Evolutionary conservation across 2,888 invertebrate genomes (phyloP), one percentile per base, ranked within the genome.

Genomic region (Hanleya hanleyi): DNA sequence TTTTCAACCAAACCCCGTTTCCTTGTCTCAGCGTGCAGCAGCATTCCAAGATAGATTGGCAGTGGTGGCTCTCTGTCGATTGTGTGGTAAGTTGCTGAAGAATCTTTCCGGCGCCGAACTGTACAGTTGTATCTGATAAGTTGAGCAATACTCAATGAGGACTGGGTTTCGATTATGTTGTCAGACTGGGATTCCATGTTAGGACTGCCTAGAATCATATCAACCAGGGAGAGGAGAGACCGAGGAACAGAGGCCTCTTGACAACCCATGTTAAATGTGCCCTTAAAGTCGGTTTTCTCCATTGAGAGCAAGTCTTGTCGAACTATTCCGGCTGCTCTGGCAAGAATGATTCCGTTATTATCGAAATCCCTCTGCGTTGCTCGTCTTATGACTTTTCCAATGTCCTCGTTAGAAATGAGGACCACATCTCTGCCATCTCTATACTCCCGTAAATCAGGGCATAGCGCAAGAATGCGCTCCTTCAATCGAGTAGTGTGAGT

Each of bases 1-100:
- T 18, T 15, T n/a, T 72, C 71, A n/a, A 72, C 38, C 57, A 72
- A 47, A 35, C 38, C 37, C 7, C 51, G 47, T 26, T 72, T 70
- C 47, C 70, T 36, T 26, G 72, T 73, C 73, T 51, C 36, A 51
- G 49, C 70, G 22, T 72, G 72, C 35, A 72, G 50, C 22, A 57
- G 33, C n/a, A 72, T 26, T 26, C 72, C 70, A 22, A 72, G 36
- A 36, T 72, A 72, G 35, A 72, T 26, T 49, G 69, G 69, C 38
- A 72, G 72, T 57, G 70, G 72, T 26, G 70, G 51, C 61, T 72
- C 72, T 26, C 70, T 35, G 5, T 15, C 41, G n/a, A 32, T 72
- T 32, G 22, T 50, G 35, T 72, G 70, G 26, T 29, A 36, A 37
- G 32, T 33, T 12, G 26, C 35, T 5, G 29, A n/a, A 41, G 47